Base-by-base conservation (phyloP, 2,888 invertebrate genomes). In the Resseliella maxima region DNA sequence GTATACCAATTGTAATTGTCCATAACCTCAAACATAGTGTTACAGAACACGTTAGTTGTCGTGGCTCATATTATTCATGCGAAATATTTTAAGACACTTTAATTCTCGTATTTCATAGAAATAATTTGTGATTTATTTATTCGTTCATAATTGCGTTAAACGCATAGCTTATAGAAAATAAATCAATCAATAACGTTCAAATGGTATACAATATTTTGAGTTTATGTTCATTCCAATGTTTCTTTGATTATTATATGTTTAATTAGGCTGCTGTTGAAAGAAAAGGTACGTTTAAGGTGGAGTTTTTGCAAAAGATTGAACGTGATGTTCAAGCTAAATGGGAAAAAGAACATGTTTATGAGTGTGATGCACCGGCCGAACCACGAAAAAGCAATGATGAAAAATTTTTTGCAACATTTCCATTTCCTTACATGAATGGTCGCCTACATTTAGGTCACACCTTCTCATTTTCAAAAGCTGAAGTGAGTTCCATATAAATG, bases 391-490 rank as follows among this genome's bases (percentile, higher is more conserved):
- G 92, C 24, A 89, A 90, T 10, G 92, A 94, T 89, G 96, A 96
- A 88, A 99, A 99, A 90, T 99, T 96, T 90, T 92, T 98, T 88
- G 96, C 95, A 50, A 98, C 98, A 1, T 99, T 99, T 92, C 99
- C 99, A 0, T 99, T 95, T 92, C 99, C 99, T 0, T 99, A 99
- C 90, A 99, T 99, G 99, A 99, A 99, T 93, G 99, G 99, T 15
- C 94, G 97, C 85, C 93, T 99, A 86, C 99, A 99, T 93, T 92
- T 99, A 88, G 99, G 99, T 0, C 99, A 99, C 90, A 97, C 98
- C 21, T 99, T 99, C 92, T 96, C 98, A 3, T 90, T 99, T 85
- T 97, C 98, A 12, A 99, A 99, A 92, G 98, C 98, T 90, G 99
- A 99, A 92, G 96, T 96, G 92, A 90, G 59, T 59, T 24, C 5